Evolutionary conservation across 2,888 invertebrate genomes (phyloP).

Genomic region (Linyphia triangularis): DNA sequence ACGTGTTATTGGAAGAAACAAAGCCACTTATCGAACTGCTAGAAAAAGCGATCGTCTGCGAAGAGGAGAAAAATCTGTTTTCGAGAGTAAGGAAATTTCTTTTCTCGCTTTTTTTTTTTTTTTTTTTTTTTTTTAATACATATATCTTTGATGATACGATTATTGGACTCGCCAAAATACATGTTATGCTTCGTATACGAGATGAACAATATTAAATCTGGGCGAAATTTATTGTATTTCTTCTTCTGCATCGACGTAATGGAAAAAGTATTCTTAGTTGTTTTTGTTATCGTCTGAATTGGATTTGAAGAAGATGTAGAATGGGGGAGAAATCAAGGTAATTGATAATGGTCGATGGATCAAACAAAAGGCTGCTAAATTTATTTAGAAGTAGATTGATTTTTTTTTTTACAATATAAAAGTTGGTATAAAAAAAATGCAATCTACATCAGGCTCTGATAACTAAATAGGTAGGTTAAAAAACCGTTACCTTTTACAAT

Average conservation of each 20-base stretch:
- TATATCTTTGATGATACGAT: background rate
- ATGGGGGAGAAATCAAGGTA: no score
- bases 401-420: no score
- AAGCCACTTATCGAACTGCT: conserved; percentile 48
- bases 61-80: conserved; percentile 17
- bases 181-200: background rate
- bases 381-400: no score
- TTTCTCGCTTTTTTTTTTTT: background rate
- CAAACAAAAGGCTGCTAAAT: no score
- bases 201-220: conserved; percentile 39
- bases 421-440: no score
- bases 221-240: conserved; percentile 34
- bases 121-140: no score
- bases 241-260: background rate
- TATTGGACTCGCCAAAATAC: conserved; percentile 39
- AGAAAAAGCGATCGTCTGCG: conserved; percentile 36
- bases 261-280: background rate
- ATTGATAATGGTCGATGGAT: no score
- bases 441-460: no score
- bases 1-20: conserved; percentile 44
- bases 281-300: no score
- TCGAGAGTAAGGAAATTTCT: background rate
- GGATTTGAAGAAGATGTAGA: no score
- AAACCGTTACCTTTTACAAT: no score
- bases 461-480: no score